Conservation (phyloP, 2,888 invertebrate species). For the Eucriotettix oculatus region DNA sequence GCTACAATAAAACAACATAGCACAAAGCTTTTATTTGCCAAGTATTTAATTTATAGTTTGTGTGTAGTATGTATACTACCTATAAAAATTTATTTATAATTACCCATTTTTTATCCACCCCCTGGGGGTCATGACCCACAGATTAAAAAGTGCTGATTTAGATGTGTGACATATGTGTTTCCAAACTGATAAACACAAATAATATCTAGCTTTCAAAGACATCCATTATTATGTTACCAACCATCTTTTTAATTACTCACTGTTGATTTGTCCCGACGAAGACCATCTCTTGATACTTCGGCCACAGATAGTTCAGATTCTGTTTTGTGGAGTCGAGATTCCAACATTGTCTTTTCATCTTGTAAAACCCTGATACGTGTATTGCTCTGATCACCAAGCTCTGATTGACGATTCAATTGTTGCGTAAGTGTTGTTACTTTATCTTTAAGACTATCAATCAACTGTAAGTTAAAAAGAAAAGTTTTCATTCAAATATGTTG, state of each 20-base stretch:
- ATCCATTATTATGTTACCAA: background rate
- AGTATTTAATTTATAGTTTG: too few relatives aligned
- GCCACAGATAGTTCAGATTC: slow-evolving; percentile 61
- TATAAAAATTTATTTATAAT: too few relatives aligned
- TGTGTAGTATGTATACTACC: too few relatives aligned
- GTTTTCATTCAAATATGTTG: too few relatives aligned
- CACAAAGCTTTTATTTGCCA: too few relatives aligned
- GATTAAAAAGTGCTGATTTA: too few relatives aligned
- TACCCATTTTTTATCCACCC: too few relatives aligned
- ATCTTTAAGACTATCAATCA: slow-evolving; percentile 36
- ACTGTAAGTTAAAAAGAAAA: too few relatives aligned
- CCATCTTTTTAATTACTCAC: slow-evolving; percentile 30
- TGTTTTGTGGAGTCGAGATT: slow-evolving; percentile 57
- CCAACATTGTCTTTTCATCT: slow-evolving; percentile 56
- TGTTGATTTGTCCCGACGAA: slow-evolving; percentile 60
- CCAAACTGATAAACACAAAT: background rate
- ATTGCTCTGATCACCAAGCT: slow-evolving; percentile 45
- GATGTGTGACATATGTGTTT: too few relatives aligned
- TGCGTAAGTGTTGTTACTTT: slow-evolving; percentile 56
- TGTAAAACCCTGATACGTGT: slow-evolving; percentile 49
- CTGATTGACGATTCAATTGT: slow-evolving; percentile 50
- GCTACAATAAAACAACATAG: too few relatives aligned
- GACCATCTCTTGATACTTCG: slow-evolving; percentile 52
- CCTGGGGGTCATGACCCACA: too few relatives aligned
- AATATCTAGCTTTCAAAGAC: background rate